phyloP scores from a whole-genome alignment of 2,888 invertebrate species.

The Troilus luridus region DNA sequence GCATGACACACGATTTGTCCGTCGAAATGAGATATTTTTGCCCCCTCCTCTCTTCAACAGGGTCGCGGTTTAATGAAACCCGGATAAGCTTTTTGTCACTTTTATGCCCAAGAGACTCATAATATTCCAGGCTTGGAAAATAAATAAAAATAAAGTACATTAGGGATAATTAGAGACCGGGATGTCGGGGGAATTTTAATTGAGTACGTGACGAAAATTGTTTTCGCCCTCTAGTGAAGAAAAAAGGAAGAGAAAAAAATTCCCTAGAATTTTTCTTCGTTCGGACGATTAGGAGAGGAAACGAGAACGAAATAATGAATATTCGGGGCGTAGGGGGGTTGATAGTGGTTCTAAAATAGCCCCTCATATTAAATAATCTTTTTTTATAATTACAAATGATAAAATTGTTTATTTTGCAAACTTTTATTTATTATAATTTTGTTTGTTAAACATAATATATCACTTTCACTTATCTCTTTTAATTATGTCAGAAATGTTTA shows the following conservation, averaged over 20 bases:
- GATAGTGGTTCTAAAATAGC: neutral
- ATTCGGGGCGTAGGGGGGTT: neutral
- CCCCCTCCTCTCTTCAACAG: neutral
- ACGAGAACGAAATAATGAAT: constrained; percentile 9
- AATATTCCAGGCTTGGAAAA: neutral
- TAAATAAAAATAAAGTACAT: constrained; percentile 41
- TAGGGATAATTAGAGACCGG: constrained; percentile 55
- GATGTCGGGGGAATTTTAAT: constrained; percentile 48
- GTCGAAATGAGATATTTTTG: neutral
- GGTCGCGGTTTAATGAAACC: constrained; percentile 24
- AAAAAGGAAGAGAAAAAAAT: neutral
- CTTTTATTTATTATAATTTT: neutral
- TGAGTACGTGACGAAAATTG: constrained; percentile 57
- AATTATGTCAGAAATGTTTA: no score
- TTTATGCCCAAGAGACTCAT: constrained; percentile 11
- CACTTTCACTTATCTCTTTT: no score
- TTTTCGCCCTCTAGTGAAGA: neutral
- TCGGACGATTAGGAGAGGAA: neutral
- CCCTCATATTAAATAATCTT: neutral
- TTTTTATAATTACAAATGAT: neutral
- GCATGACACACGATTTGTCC: neutral
- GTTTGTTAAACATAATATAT: no score
- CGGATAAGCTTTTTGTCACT: constrained; percentile 54
- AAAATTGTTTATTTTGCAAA: neutral
- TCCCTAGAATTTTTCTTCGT: constrained; percentile 14